phyloP scores from a whole-genome alignment of 1,140 invertebrate species.

The Holcopasites calliopsidis region DNA sequence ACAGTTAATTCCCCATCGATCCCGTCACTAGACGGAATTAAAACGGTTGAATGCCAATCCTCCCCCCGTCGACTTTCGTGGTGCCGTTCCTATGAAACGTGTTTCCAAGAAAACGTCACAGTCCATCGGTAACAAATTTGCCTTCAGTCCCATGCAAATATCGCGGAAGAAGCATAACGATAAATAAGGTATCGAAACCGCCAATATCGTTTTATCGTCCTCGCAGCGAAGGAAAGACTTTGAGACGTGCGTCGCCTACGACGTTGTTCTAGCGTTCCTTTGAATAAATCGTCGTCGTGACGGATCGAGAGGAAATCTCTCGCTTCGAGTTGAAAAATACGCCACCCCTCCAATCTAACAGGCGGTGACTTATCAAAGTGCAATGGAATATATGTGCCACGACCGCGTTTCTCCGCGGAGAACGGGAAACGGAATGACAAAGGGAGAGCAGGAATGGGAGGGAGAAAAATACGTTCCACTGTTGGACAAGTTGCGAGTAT shows the following conservation, averaged over 20 bases:
- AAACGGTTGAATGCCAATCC: conserved; percentile 5
- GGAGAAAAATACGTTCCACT: conserved; percentile 3
- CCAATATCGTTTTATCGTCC: background rate
- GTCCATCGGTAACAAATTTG: background rate
- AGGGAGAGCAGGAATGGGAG: background rate
- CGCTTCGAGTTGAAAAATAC: conserved; percentile 37
- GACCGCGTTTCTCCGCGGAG: conserved; percentile 38
- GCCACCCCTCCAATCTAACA: conserved; percentile 7
- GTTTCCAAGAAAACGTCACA: too few species aligned
- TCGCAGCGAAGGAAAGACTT: background rate
- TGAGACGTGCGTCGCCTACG: too few species aligned
- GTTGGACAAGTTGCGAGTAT: conserved; percentile 31
- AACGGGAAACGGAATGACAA: background rate
- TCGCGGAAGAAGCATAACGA: background rate
- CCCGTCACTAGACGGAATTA: background rate
- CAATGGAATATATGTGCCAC: conserved; percentile 49
- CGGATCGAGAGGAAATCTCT: background rate
- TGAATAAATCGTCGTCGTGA: conserved; percentile 2
- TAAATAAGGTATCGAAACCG: background rate
- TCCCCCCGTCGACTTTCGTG: background rate
- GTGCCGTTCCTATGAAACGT: background rate
- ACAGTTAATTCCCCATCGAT: conserved; percentile 35
- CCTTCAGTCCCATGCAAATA: background rate
- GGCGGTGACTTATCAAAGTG: conserved; percentile 45
- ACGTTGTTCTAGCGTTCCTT: background rate